These are phyloP conservation scores for Pristiophorus japonicus DNA, from an alignment of 2,113 vertebrate species.

Conservation along the genomic window DNA sequence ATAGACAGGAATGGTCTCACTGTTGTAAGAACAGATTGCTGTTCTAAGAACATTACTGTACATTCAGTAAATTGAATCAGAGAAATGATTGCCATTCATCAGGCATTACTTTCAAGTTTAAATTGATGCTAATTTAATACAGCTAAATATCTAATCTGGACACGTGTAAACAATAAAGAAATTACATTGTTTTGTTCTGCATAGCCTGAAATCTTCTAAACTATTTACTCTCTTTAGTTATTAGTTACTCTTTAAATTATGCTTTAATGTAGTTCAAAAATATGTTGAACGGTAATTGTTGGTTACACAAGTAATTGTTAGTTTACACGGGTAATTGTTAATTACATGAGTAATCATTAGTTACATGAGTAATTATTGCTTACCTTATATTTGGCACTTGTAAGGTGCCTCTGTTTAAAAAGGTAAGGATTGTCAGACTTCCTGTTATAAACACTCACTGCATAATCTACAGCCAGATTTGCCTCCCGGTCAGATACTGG, in stretches of 20 bases:
- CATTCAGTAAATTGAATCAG: slow-evolving; percentile 7
- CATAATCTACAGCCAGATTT: slow-evolving; percentile 21
- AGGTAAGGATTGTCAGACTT: slow-evolving; percentile 31
- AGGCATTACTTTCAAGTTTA: background rate
- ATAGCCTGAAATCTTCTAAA: background rate
- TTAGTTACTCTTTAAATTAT: background rate
- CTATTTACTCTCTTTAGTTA: background rate
- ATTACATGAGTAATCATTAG: background rate
- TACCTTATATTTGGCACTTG: slow-evolving; percentile 25
- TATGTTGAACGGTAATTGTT: background rate
- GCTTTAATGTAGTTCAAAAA: background rate
- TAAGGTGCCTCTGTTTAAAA: background rate
- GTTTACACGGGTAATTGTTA: background rate
- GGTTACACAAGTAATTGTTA: background rate
- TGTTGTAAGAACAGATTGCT: background rate
- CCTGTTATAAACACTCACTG: slow-evolving; percentile 12
- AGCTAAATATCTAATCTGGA: background rate
- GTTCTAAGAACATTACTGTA: background rate
- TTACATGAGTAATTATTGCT: background rate
- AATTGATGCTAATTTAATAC: background rate
- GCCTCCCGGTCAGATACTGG: slow-evolving; percentile 16
- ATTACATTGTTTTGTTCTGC: background rate
- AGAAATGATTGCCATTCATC: background rate
- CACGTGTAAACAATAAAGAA: background rate
- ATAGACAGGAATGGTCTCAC: background rate